Evolutionary conservation across 2,888 invertebrate genomes (phyloP), one percentile per base, ranked within the genome.

Genomic region (Timandra comae): DNA sequence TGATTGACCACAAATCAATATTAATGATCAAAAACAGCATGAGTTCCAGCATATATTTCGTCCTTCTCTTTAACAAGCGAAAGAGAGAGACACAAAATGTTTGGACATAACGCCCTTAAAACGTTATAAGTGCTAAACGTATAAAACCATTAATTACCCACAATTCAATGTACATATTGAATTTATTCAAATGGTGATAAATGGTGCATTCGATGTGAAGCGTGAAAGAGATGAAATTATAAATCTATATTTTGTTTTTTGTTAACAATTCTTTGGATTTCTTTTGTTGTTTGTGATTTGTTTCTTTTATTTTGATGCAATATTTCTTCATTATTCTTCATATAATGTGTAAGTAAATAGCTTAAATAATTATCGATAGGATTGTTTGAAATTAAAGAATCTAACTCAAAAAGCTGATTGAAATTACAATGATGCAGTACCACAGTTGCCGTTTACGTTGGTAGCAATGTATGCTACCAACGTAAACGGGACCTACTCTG

Each of bases 1-100:
- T 86, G 86, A 86, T 86, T 86, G 85, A 86, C 86, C 86, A 86
- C 86, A 86, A 86, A 86, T 86, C 86, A 86, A 85, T 86, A 86
- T 86, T 86, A 86, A 86, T 86, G 86, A 86, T 82, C 71, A 61
- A 55, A 74, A 49, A 52, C 84, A 82, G 81, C 84, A 79, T 81
- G 85, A 65, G 85, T 75, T 67, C 80, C 65, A 61, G 51, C 53
- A 49, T 50, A 51, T 63, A 44, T 35, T 33, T 49, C 44, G 38
- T 82, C 73, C 56, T 57, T 53, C 35, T 72, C 64, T 26, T 47
- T 43, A 49, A 16, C 40, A 52, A 32, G 35, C 13, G 33, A 29
- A 41, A 45, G 64, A 77, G 45, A 51, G 56, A 53, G 77, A 78
- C 51, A 43, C 43, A 30, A 30, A 50, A 68, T 80, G 72, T 82